Base-by-base conservation (phyloP, 2,888 invertebrate genomes). In the Parascotia fuliginaria region DNA sequence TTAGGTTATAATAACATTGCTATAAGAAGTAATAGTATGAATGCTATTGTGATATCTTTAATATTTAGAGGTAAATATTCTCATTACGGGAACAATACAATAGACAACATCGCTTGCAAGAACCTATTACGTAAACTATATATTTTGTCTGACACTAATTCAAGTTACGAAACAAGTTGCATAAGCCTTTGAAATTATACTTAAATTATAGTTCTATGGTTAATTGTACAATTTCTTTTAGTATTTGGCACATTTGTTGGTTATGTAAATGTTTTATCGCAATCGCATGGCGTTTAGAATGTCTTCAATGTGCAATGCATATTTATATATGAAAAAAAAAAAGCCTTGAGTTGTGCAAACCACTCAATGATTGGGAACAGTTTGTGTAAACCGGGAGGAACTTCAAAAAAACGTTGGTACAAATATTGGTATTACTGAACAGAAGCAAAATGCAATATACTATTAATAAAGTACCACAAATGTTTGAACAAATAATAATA, bases 171-270 rank as follows among this genome's bases (percentile, higher is more conserved):
- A 44, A 44, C 22, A 24, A 1, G 5, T 44, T 44, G 9, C 24
- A 37, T 32, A 38, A 38, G 9, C 22, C 14, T 24, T 19, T 9
- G 34, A n/a, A 38, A 38, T 37, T 29, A 33, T 4, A 5, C 37
- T 9, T 6, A 36, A 38, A 44, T 37, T 38, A 29, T 16, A 37
- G 13, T 19, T 22, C 3, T 19, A 44, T 37, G 36, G 27, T 16
- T 27, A 42, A 16, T 42, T 34, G 34, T 19, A 36, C 42, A 36
- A 19, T 22, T 34, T 28, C 34, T 11, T 12, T 13, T 6, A 6
- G 27, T 24, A 28, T 28, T 34, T 1, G 3, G 29, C 19, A 12
- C 27, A 34, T 36, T 16, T 5, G 28, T 29, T 29, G 13, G 15
- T 43, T 36, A 36, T 24, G 36, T 29, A 36, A 43, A 22, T 28